These are phyloP conservation scores for Macroramphosus scolopax DNA, from an alignment of 2,797 vertebrate species.

Conservation along the genomic window DNA sequence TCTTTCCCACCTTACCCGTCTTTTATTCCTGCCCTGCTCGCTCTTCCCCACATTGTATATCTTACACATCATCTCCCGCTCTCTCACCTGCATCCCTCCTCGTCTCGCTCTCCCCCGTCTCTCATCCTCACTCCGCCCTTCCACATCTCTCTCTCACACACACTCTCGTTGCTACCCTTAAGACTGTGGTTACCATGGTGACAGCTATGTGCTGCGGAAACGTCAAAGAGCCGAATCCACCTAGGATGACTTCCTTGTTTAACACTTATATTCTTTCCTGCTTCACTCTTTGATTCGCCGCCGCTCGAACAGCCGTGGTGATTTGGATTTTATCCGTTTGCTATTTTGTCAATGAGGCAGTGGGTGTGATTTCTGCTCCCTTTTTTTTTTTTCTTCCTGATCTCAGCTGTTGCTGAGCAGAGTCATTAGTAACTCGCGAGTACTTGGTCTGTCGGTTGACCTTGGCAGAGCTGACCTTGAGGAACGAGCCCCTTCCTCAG, in stretches of 20 bases:
- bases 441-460: slow-evolving; percentile 58
- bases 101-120: slow-evolving; percentile 20
- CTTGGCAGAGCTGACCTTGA: slow-evolving; percentile 71
- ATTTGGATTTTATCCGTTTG: slow-evolving; percentile 25
- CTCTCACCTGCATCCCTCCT: slow-evolving; percentile 33
- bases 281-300: slow-evolving; percentile 27
- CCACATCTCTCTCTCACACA: slow-evolving; percentile 51
- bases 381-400: slow-evolving; percentile 24
- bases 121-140: slow-evolving; percentile 59
- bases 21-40: slow-evolving; percentile 20
- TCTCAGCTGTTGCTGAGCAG: slow-evolving; percentile 59
- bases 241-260: slow-evolving; percentile 71
- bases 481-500: slow-evolving; percentile 58
- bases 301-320: slow-evolving; percentile 10
- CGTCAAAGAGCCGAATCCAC: slow-evolving; percentile 72
- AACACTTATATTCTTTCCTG: slow-evolving; percentile 51
- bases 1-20: slow-evolving; percentile 14
- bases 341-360: slow-evolving; percentile 19
- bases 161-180: slow-evolving; percentile 72
- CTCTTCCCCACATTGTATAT: slow-evolving; percentile 35
- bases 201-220: slow-evolving; percentile 79
- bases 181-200: slow-evolving; percentile 81
- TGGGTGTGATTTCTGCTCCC: slow-evolving; percentile 24
- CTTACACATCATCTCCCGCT: slow-evolving; percentile 43
- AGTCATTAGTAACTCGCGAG: slow-evolving; percentile 44